A percentile compares a stretch with the other conserved stretches of the same genome.
Conservation (phyloP, 2,113 vertebrate species). For the Atractosteus spatula region DNA sequence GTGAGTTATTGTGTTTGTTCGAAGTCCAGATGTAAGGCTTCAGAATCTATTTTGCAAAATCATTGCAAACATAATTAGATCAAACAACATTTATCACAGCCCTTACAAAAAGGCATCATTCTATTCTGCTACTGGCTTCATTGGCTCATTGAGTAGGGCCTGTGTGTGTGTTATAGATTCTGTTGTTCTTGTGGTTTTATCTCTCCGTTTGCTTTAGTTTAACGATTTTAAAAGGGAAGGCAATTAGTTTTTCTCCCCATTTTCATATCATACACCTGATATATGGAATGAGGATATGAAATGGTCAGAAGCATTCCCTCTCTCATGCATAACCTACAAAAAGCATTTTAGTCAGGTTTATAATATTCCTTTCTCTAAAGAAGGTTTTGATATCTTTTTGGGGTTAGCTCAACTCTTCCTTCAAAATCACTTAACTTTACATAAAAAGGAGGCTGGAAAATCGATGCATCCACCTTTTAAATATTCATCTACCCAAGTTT, state of each 20-base stretch:
- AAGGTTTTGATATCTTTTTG: background rate
- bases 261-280: conserved; percentile 33
- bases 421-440: conserved; percentile 23
- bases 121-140: no score
- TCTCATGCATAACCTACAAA: no score
- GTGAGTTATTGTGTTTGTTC: conserved; percentile 33
- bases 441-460: conserved; percentile 28
- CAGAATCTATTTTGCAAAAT: conserved; percentile 36
- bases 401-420: conserved; percentile 31
- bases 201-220: conserved; percentile 18
- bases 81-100: conserved; percentile 24
- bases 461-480: conserved; percentile 40
- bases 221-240: conserved; percentile 20
- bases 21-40: conserved; percentile 35
- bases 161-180: background rate
- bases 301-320: no score
- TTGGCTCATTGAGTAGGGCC: background rate
- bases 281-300: no score
- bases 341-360: no score
- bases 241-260: conserved; percentile 33
- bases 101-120: no score
- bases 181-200: conserved; percentile 1
- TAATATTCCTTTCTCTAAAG: no score
- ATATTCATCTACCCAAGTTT: conserved; percentile 44
- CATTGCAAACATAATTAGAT: conserved; percentile 36